Conservation (phyloP, 2,797 vertebrate genomes). For the Taenioides sp. region DNA sequence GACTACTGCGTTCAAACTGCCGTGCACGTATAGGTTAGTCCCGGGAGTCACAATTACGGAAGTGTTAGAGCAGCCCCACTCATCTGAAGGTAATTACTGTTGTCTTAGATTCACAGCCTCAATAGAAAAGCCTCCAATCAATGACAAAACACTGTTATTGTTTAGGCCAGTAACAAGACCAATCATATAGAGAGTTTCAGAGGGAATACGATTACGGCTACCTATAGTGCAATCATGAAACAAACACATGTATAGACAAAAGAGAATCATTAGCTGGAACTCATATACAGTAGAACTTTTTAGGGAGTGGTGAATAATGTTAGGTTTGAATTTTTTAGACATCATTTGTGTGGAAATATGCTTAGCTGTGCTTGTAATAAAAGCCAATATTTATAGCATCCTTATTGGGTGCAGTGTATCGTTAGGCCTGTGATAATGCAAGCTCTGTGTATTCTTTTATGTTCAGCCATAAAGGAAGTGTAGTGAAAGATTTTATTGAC, state of each 20-base stretch:
- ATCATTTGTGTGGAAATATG: not conserved
- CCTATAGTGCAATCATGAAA: constrained; percentile 8
- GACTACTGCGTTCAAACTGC: not conserved
- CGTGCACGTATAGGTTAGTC: constrained; percentile 16
- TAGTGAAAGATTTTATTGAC: not conserved
- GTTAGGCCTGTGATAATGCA: not conserved
- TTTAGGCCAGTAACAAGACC: constrained; percentile 27
- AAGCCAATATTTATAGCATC: not conserved
- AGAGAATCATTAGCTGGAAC: constrained; percentile 20
- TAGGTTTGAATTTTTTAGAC: not conserved
- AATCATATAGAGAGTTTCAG: constrained; percentile 2
- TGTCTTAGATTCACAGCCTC: constrained; percentile 42
- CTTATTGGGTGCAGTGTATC: not conserved
- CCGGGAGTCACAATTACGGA: constrained; percentile 39
- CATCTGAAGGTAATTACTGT: constrained; percentile 56
- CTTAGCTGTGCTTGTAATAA: not conserved
- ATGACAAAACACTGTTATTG: constrained; percentile 52
- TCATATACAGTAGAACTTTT: constrained; percentile 1
- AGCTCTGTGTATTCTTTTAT: not conserved
- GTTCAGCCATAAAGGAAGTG: not conserved
- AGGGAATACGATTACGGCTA: constrained; percentile 12
- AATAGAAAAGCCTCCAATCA: constrained; percentile 27
- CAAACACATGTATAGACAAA: constrained; percentile 10
- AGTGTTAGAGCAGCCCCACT: constrained; percentile 33
- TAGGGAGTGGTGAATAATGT: not conserved